Evolutionary conservation across 1,140 invertebrate species (phyloP).

Genomic region (Saccostrea cuccullata): DNA sequence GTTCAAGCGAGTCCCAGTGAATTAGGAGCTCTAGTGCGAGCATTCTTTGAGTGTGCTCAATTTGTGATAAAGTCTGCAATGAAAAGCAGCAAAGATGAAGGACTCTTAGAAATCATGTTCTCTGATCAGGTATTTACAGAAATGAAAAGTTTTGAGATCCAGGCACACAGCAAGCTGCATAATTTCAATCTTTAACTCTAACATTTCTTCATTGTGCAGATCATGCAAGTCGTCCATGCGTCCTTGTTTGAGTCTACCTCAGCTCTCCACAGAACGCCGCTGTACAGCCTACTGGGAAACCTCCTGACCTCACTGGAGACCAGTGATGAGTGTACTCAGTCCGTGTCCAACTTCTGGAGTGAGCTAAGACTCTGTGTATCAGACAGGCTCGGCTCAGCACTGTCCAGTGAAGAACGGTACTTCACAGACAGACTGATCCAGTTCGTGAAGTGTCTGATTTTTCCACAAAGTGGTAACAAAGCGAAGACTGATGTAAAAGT

Average conservation of each 20-base stretch:
- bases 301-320: constrained; percentile 59
- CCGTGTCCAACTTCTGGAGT: constrained; percentile 57
- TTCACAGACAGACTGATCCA: constrained; percentile 56
- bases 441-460: constrained; percentile 59
- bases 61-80: constrained; percentile 77
- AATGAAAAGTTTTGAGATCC: neutral
- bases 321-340: constrained; percentile 26
- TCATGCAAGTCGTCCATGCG: constrained; percentile 68
- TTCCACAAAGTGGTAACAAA: constrained; percentile 52
- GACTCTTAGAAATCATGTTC: constrained; percentile 46
- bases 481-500: constrained; percentile 55
- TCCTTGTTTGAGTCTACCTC: constrained; percentile 67
- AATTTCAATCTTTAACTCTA: neutral
- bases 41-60: constrained; percentile 86
- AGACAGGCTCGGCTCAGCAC: constrained; percentile 47
- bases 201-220: constrained; percentile 59
- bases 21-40: constrained; percentile 81
- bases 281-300: constrained; percentile 63
- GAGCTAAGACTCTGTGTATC: constrained; percentile 57
- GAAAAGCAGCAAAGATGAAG: constrained; percentile 27
- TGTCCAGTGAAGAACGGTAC: constrained; percentile 18
- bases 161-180: too few relatives aligned
- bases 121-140: constrained; percentile 61
- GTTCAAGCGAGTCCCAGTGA: constrained; percentile 82
- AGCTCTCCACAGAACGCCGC: constrained; percentile 62